phyloP scores from a whole-genome alignment of 2,888 invertebrate genomes.

The Morpho achilles region DNA sequence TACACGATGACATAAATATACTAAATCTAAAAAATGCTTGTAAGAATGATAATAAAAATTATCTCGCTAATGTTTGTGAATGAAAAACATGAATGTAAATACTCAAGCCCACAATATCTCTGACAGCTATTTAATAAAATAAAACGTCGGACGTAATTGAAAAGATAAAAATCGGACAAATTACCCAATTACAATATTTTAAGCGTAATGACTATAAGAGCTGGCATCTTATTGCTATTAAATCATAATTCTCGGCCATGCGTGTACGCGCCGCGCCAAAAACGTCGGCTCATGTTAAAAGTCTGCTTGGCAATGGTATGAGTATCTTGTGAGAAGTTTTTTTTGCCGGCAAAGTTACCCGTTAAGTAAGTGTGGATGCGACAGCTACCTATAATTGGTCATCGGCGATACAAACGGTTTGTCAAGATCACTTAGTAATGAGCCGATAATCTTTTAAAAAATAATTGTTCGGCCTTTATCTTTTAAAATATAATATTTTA shows the following conservation, averaged over 20 bases:
- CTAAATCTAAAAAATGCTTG: background rate
- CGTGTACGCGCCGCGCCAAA: slow-evolving; percentile 27
- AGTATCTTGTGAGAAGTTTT: slow-evolving; percentile 37
- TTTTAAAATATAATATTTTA: background rate
- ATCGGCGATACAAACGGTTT: slow-evolving; percentile 32
- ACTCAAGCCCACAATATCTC: slow-evolving; percentile 4
- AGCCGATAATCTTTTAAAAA: slow-evolving; percentile 40
- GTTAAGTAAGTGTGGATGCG: slow-evolving; percentile 45
- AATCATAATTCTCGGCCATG: slow-evolving; percentile 38
- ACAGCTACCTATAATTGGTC: slow-evolving; percentile 50
- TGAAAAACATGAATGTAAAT: slow-evolving; percentile 11
- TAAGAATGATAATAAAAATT: background rate
- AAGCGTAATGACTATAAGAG: slow-evolving; percentile 46
- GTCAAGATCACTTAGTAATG: slow-evolving; percentile 44
- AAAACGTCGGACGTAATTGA: slow-evolving; percentile 35
- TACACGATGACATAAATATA: background rate
- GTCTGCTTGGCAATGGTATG: slow-evolving; percentile 35
- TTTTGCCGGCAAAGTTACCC: slow-evolving; percentile 45
- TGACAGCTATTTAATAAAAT: slow-evolving; percentile 19
- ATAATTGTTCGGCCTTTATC: slow-evolving; percentile 1
- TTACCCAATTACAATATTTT: slow-evolving; percentile 57
- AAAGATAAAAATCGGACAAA: slow-evolving; percentile 56
- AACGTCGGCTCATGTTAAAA: slow-evolving; percentile 38
- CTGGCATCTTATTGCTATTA: slow-evolving; percentile 51
- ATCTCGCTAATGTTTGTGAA: background rate